These are phyloP conservation scores for Chamaea fasciata DNA, from an alignment of 2,113 vertebrate species.

Conservation along the genomic window DNA sequence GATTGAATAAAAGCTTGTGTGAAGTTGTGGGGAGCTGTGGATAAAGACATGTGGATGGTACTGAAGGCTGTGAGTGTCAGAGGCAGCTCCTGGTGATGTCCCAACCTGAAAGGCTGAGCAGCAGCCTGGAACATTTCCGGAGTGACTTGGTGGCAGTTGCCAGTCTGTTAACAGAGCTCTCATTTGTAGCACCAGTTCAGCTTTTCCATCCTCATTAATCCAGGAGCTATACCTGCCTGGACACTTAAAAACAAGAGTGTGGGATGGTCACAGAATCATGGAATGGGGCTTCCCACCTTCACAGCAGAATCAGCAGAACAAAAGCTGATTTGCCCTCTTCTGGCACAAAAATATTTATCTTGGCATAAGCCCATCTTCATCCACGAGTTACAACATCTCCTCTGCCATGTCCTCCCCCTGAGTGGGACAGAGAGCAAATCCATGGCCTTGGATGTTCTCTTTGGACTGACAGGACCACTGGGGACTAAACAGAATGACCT, in stretches of 20 bases:
- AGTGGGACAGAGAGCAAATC: not conserved
- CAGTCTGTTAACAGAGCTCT: not conserved
- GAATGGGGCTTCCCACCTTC: not conserved
- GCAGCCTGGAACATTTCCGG: not conserved
- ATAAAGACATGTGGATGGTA: accelerated
- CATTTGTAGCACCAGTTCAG: not conserved
- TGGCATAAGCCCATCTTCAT: not conserved
- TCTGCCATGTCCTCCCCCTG: not conserved
- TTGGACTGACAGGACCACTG: not conserved
- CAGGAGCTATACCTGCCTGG: not conserved
- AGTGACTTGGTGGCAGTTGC: not conserved
- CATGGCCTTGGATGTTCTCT: not conserved
- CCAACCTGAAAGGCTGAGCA: not conserved
- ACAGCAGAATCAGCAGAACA: not conserved
- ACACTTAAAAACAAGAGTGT: not conserved
- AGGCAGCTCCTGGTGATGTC: not conserved
- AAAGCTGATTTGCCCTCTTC: not conserved
- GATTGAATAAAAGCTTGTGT: not conserved
- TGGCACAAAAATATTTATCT: not conserved
- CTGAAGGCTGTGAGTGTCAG: not conserved
- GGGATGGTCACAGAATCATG: not conserved
- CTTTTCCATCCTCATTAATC: not conserved
- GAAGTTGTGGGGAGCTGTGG: not conserved
- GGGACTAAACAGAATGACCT: not conserved
- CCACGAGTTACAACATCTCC: not conserved